Evolutionary conservation across 2,113 vertebrate species (phyloP).

Genomic region (Amphilophus citrinellus): DNA sequence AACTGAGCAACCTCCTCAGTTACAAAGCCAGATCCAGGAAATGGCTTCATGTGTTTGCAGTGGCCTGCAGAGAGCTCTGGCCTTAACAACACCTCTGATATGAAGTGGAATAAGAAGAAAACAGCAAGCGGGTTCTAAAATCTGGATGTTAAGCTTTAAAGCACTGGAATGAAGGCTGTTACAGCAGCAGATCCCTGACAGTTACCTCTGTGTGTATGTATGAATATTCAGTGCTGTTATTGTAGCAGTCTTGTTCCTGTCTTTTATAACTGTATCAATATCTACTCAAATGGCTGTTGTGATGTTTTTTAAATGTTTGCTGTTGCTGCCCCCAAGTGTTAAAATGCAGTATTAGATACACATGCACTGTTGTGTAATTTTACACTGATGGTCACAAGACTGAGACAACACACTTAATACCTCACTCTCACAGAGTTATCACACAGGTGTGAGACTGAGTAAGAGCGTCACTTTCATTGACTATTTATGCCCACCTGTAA

Average conservation of each 20-base stretch:
- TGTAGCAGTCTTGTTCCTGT: neutral
- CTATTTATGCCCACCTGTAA: neutral
- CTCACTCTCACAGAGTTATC: neutral
- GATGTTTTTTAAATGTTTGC: neutral
- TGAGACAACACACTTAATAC: neutral
- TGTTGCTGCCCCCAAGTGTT: constrained; percentile 41
- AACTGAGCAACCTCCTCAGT: neutral
- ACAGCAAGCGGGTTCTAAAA: neutral
- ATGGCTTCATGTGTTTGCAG: too few species aligned
- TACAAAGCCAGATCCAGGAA: neutral
- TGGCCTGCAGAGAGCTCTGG: neutral
- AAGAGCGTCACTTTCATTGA: neutral
- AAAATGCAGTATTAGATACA: neutral
- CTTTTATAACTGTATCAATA: neutral
- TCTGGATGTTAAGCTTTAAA: neutral
- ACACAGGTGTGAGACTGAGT: neutral
- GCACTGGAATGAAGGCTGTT: neutral
- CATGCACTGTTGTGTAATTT: neutral
- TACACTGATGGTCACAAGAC: neutral
- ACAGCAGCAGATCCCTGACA: neutral
- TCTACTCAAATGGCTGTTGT: neutral
- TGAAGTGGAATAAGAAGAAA: constrained; percentile 1
- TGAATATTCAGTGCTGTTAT: too few species aligned
- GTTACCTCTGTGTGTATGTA: neutral
- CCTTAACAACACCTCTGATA: neutral